phyloP scores from a whole-genome alignment of 2,113 vertebrate genomes.

The Odocoileus virginianus region DNA sequence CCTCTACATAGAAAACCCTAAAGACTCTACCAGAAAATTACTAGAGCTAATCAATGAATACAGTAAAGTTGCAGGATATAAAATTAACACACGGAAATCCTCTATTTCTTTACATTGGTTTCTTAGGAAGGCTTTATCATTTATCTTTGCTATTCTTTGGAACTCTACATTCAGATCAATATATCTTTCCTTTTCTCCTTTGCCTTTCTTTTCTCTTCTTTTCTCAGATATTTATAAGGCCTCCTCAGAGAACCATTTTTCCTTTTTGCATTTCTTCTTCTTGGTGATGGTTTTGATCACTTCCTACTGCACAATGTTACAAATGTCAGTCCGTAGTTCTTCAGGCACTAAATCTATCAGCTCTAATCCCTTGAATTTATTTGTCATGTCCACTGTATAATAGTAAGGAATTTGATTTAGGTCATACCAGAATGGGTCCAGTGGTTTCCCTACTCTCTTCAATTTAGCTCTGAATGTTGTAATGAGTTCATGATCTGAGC shows the following conservation, averaged over 20 bases:
- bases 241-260: neutral
- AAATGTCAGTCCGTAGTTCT: neutral
- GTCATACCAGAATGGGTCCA: neutral
- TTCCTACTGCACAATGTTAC: neutral
- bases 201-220: neutral
- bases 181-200: neutral
- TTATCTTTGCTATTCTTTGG: neutral
- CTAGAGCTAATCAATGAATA: no score
- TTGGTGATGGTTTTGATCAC: neutral
- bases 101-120: neutral
- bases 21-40: no score
- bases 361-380: neutral
- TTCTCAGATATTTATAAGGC: neutral
- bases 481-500: neutral
- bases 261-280: neutral
- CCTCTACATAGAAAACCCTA: no score
- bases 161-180: neutral
- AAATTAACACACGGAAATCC: no score
- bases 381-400: neutral
- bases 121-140: neutral
- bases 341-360: neutral
- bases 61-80: no score
- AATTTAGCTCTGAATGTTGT: neutral
- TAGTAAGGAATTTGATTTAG: neutral
- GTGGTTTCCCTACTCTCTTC: neutral